These are phyloP conservation scores for Strigamia transsilvanica DNA, from an alignment of 2,888 invertebrate genomes.

Conservation along the genomic window DNA sequence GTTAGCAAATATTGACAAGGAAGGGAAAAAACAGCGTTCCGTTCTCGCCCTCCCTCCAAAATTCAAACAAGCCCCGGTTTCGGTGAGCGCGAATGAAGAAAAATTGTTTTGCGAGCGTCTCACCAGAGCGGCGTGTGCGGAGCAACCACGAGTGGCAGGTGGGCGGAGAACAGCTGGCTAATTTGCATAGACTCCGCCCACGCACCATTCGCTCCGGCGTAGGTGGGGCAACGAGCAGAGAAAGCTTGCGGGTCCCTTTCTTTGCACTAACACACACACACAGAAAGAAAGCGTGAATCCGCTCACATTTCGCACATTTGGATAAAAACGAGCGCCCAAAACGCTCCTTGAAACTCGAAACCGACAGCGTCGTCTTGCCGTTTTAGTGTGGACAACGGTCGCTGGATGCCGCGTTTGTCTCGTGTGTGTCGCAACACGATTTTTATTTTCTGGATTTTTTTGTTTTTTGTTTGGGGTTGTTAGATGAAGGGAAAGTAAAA, in stretches of 20 bases:
- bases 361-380: neutral
- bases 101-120: slow-evolving; percentile 18
- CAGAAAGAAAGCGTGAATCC: neutral
- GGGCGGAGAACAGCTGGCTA: slow-evolving; percentile 42
- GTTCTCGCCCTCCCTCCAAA: neutral
- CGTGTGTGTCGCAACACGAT: neutral
- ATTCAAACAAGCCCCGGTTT: slow-evolving; percentile 10
- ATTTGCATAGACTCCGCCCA: slow-evolving; percentile 44
- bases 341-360: neutral
- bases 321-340: neutral
- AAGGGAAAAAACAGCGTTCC: neutral
- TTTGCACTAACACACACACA: neutral
- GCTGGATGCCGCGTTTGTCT: slow-evolving; percentile 41
- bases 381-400: slow-evolving; percentile 25
- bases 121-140: slow-evolving; percentile 37
- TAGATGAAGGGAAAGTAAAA: too few relatives aligned
- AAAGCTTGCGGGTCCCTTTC: neutral
- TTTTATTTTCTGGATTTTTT: too few relatives aligned
- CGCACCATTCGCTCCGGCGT: slow-evolving; percentile 20
- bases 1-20: slow-evolving; percentile 3
- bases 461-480: neutral
- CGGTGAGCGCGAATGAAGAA: neutral
- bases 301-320: neutral
- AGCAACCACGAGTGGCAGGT: slow-evolving; percentile 39
- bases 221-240: slow-evolving; percentile 4